Evolutionary conservation across 2,888 invertebrate genomes (phyloP).

Genomic region (Limenitis camilla): DNA sequence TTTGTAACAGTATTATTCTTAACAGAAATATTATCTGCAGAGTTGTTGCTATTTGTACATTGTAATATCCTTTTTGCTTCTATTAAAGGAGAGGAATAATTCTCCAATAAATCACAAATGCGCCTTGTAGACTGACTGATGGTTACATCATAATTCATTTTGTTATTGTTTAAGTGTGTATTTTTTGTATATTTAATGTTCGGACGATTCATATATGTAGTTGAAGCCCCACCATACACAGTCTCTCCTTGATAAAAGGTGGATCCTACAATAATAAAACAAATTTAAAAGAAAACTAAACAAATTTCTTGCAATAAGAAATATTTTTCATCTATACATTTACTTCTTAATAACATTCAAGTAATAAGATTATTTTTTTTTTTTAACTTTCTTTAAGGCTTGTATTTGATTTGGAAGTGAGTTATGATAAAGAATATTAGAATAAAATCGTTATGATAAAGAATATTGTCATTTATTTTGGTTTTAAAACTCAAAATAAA

Average conservation of each 20-base stretch:
- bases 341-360: too few species aligned
- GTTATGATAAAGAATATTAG: too few species aligned
- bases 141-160: constrained; percentile 32
- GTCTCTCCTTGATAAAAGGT: constrained; percentile 86
- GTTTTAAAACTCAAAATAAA: too few species aligned
- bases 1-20: constrained; percentile 19
- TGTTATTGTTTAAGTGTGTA: constrained; percentile 38
- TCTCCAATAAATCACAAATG: constrained; percentile 86
- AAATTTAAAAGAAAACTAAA: constrained; percentile 18
- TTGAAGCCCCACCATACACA: constrained; percentile 80
- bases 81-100: constrained; percentile 85
- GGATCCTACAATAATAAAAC: constrained; percentile 56
- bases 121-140: constrained; percentile 84
- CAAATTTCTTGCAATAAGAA: constrained; percentile 6
- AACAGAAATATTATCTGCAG: too few species aligned
- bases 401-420: too few species aligned
- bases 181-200: constrained; percentile 43
- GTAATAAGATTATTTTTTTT: too few species aligned
- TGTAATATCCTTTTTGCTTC: constrained; percentile 86
- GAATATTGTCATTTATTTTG: too few species aligned
- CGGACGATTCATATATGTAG: constrained; percentile 39
- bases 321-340: too few species aligned
- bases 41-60: constrained; percentile 26
- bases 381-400: too few species aligned
- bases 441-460: too few species aligned